Evolutionary conservation across 2,797 vertebrate genomes (phyloP).

Genomic region (Cyclopterus lumpus): DNA sequence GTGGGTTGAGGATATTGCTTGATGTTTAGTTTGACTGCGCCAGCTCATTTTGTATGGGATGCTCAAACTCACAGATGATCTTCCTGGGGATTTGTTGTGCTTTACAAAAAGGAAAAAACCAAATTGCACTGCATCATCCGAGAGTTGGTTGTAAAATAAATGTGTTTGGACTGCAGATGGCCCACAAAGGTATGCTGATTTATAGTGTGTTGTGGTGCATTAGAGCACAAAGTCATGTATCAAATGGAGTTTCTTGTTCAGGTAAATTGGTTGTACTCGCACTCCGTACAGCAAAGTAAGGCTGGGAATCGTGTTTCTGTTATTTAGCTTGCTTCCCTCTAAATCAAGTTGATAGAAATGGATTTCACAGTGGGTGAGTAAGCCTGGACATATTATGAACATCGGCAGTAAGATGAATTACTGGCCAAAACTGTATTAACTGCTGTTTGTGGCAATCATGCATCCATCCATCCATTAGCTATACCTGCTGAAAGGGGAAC

Average conservation of each 20-base stretch:
- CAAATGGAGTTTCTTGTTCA: constrained; percentile 69
- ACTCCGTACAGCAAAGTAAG: constrained; percentile 33
- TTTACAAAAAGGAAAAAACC: constrained; percentile 51
- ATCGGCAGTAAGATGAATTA: constrained; percentile 42
- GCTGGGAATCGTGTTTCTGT: constrained; percentile 55
- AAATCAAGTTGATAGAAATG: constrained; percentile 70
- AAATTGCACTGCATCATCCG: constrained; percentile 63
- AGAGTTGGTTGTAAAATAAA: constrained; percentile 66
- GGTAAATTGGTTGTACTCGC: constrained; percentile 64
- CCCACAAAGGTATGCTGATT: constrained; percentile 81
- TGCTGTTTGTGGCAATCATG: constrained; percentile 41
- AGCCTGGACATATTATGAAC: constrained; percentile 41
- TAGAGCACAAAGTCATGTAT: constrained; percentile 78
- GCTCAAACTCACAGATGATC: constrained; percentile 59
- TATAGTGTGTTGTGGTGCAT: constrained; percentile 76
- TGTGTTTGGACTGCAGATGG: constrained; percentile 72
- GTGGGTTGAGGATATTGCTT: constrained; percentile 33
- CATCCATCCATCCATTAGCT: constrained; percentile 4
- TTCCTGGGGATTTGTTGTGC: constrained; percentile 61
- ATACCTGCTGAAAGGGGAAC: not conserved
- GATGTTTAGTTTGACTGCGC: constrained; percentile 52
- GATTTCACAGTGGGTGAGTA: constrained; percentile 58
- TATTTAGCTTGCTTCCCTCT: constrained; percentile 56
- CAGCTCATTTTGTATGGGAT: constrained; percentile 50
- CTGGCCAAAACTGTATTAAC: constrained; percentile 47